A percentile compares a stretch with the other conserved stretches of the same genome.
Evolutionary conservation across 2,888 invertebrate genomes (phyloP).

Genomic region (Cosmia pyralina): DNA sequence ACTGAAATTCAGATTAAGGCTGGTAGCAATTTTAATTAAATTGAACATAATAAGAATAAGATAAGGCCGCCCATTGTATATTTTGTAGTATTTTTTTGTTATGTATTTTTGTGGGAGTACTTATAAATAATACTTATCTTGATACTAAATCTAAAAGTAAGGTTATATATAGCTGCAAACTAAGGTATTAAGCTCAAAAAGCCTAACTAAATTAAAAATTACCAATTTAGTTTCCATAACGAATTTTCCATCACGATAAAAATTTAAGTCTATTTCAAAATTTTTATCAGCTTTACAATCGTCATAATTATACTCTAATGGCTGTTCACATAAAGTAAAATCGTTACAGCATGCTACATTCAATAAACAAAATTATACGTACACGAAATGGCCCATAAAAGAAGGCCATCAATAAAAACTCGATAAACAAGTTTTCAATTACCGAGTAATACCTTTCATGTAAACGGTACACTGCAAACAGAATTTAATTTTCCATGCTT

Average conservation of each 20-base stretch:
- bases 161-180: neutral
- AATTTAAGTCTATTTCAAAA: neutral
- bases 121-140: neutral
- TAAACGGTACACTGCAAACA: constrained; percentile 50
- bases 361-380: constrained; percentile 38
- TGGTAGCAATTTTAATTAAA: neutral
- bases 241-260: neutral
- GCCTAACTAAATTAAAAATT: neutral
- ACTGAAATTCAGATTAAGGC: constrained; percentile 1
- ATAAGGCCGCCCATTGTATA: too few species aligned
- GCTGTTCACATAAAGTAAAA: constrained; percentile 22
- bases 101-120: too few species aligned
- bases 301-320: constrained; percentile 8
- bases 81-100: too few species aligned
- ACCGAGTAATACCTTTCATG: constrained; percentile 43
- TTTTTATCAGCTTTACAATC: neutral
- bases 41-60: neutral
- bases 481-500: constrained; percentile 57
- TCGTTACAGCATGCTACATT: constrained; percentile 28
- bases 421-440: constrained; percentile 54
- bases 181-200: neutral
- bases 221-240: neutral
- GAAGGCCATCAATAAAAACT: constrained; percentile 45
- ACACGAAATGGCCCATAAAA: constrained; percentile 37
- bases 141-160: neutral